These are phyloP conservation scores for Drosophila willistoni DNA, from an alignment of 1,140 invertebrate species.

Conservation along the genomic window DNA sequence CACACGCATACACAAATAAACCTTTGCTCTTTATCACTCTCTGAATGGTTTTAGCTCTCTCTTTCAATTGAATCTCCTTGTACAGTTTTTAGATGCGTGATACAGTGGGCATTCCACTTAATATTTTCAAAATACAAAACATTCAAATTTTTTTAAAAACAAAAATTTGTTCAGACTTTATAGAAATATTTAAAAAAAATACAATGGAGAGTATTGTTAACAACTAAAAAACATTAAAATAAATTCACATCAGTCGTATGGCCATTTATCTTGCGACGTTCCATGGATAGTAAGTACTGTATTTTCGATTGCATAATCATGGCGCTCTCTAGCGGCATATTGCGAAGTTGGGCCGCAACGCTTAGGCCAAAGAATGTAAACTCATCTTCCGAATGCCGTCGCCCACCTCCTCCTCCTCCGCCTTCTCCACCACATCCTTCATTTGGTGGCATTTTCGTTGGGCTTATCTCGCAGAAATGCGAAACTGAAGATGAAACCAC, in stretches of 20 bases:
- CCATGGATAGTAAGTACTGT: slow-evolving; percentile 58
- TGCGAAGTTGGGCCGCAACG: slow-evolving; percentile 61
- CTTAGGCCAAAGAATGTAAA: slow-evolving; percentile 66
- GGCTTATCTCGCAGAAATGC: slow-evolving; percentile 1
- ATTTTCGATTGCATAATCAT: slow-evolving; percentile 70
- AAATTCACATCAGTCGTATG: slow-evolving; percentile 38
- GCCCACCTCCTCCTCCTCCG: background rate
- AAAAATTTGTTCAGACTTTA: no score
- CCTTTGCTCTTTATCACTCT: slow-evolving; percentile 5
- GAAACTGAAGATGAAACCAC: background rate
- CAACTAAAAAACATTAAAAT: slow-evolving; percentile 23
- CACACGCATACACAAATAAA: background rate
- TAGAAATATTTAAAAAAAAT: no score
- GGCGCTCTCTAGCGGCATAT: slow-evolving; percentile 60
- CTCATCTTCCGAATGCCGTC: slow-evolving; percentile 47
- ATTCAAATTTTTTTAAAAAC: no score
- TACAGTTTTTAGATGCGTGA: slow-evolving; percentile 44
- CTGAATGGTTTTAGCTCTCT: slow-evolving; percentile 13
- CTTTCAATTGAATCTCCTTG: slow-evolving; percentile 9
- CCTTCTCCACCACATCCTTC: background rate
- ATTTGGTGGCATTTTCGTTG: background rate
- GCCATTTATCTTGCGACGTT: slow-evolving; percentile 57
- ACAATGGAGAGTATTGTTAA: background rate
- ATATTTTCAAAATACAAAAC: no score
- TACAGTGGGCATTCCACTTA: background rate